A percentile compares a stretch with the other conserved stretches of the same genome.
Evolutionary conservation across 2,113 vertebrate species (phyloP).

Genomic region (Brevimyrus niger): DNA sequence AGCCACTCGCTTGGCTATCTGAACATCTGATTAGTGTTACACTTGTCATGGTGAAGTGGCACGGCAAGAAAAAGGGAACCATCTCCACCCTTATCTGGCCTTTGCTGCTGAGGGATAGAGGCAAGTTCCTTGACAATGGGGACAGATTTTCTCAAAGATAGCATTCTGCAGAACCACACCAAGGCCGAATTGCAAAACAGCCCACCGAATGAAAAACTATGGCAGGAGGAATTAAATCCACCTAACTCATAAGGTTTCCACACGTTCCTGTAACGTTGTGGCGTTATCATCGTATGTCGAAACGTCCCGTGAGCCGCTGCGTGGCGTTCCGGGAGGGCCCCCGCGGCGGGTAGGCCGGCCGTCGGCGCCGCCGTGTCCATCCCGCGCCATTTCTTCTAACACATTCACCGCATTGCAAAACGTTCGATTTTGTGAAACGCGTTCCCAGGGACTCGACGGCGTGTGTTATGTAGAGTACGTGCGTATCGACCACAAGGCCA

Average conservation of each 20-base stretch:
- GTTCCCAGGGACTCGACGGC: neutral
- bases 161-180: neutral
- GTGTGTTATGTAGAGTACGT: neutral
- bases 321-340: neutral
- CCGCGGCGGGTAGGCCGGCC: neutral
- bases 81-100: neutral
- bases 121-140: neutral
- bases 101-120: neutral
- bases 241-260: neutral
- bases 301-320: neutral
- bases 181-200: neutral
- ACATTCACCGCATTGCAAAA: neutral
- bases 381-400: neutral
- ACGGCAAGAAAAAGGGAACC: neutral
- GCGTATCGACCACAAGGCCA: neutral
- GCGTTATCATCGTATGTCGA: neutral
- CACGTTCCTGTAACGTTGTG: neutral
- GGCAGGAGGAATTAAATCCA: neutral
- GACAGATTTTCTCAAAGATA: slow-evolving; percentile 3
- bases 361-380: neutral
- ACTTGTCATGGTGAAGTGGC: neutral
- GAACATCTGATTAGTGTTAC: neutral
- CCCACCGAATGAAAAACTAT: neutral
- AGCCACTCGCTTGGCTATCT: neutral
- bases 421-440: neutral